Conservation (phyloP, 1,140 invertebrate species). For the Chironomus tepperi region DNA sequence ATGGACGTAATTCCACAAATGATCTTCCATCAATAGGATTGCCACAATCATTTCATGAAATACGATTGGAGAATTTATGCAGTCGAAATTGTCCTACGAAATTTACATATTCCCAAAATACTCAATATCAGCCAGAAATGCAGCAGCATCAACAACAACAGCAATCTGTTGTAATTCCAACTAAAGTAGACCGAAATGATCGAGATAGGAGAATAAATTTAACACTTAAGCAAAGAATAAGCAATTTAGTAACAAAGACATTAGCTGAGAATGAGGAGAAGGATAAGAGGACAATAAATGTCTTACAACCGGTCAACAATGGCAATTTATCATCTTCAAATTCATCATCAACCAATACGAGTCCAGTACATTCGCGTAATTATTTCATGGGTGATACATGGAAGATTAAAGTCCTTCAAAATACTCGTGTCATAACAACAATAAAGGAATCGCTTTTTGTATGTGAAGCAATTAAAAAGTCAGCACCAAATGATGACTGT, state of each 20-base stretch:
- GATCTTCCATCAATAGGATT: conserved; percentile 30
- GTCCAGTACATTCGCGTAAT: conserved; percentile 40
- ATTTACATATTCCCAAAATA: neutral
- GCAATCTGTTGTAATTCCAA: conserved; percentile 41
- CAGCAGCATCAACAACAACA: conserved; percentile 32
- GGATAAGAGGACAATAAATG: conserved; percentile 50
- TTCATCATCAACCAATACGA: conserved; percentile 37
- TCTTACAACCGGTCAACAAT: conserved; percentile 39
- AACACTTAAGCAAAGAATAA: conserved; percentile 76
- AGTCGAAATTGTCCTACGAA: conserved; percentile 36
- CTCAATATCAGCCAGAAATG: conserved; percentile 35
- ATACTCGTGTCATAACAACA: conserved; percentile 67
- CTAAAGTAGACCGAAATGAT: conserved; percentile 41
- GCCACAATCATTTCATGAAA: conserved; percentile 34
- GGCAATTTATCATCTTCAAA: conserved; percentile 38
- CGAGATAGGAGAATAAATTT: conserved; percentile 47
- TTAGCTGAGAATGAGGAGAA: conserved; percentile 82
- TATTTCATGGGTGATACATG: conserved; percentile 59
- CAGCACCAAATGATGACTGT: conserved; percentile 44
- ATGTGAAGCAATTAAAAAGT: conserved; percentile 64
- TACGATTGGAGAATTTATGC: conserved; percentile 39
- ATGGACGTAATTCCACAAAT: neutral
- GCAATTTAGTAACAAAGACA: conserved; percentile 77
- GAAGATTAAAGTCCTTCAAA: conserved; percentile 71
- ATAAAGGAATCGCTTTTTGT: conserved; percentile 66